Evolutionary conservation across 2,113 vertebrate species (phyloP), one percentile per base, ranked within the genome.

Genomic region (Pedionomus torquatus): DNA sequence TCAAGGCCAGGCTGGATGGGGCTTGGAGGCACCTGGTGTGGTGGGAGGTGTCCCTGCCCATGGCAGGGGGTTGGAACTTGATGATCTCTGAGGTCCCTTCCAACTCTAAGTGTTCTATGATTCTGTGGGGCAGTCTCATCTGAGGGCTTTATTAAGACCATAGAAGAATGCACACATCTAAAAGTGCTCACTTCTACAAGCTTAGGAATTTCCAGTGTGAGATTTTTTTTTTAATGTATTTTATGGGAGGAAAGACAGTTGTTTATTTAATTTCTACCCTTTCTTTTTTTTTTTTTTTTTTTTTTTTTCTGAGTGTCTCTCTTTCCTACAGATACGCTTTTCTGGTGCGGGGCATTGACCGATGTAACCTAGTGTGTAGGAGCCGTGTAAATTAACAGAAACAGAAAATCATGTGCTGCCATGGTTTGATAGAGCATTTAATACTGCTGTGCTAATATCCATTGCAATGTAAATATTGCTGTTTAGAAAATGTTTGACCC

Each of bases 381-480:
- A 85, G 44, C 66, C 52, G 21, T 8, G 17, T 31, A 83, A 83
- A 93, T 90, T 69, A 88, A 76, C 37, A 71, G 72, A 58, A 93
- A 43, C 9, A 14, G 82, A 96, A 87, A 89, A 94, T 61, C 64
- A 75, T 24, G 48, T 26, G 55, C 51, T 93, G 92, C 57, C 64
- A 79, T 0, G 2, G 25, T 61, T 95, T 75, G 48, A 79, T 89
- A 19, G 7, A 89, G 7, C 71, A 48, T 91, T 79, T 79, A 79
- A 69, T 87, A 54, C 28, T 14, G n/a, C 51, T 71, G 61, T 4
- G 5, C 88, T 74, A 96, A 89, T 95, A 96, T 77, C 63, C 17
- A 41, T 78, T 92, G 72, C 94, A 92, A 89, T 72, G 31, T 87
- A 94, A 96, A 96, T 93, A 92, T 88, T 85, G 18, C 68, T 91